Percentiles rank a stretch among this genome's conserved stretches.
Evolutionary conservation across 1,140 invertebrate species (phyloP).

Genomic region (Bicyclus anynana): DNA sequence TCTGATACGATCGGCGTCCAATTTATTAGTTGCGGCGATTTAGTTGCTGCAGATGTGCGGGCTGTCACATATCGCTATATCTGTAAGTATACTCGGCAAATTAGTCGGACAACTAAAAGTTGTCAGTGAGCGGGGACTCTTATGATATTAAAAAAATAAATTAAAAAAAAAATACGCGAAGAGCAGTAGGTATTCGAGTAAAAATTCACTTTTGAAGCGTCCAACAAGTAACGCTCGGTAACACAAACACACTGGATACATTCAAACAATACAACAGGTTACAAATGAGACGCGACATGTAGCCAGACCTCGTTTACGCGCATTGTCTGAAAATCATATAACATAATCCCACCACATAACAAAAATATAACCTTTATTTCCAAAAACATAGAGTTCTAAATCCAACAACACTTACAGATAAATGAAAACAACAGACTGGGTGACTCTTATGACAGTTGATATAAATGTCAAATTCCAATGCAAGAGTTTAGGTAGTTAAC

Average conservation of each 20-base stretch:
- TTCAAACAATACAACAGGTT: constrained; percentile 8
- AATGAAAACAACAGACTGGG: not conserved
- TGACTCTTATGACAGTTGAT: not conserved
- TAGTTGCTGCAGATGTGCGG: no score
- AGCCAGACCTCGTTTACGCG: not conserved
- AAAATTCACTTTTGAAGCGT: not conserved
- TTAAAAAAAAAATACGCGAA: not conserved
- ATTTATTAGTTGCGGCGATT: no score
- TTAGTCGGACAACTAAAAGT: no score
- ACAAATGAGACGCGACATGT: constrained; percentile 1
- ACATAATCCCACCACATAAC: not conserved
- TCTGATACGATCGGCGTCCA: no score
- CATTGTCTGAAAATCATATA: constrained; percentile 6
- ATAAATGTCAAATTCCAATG: not conserved
- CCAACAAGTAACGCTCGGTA: not conserved
- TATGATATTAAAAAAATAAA: no score
- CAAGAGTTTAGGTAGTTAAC: not conserved
- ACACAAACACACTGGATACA: constrained; percentile 1
- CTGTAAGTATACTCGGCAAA: no score
- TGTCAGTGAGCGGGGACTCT: no score
- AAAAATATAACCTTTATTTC: not conserved
- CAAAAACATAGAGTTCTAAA: not conserved
- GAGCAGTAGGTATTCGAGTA: not conserved
- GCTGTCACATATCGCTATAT: no score
- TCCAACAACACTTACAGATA: not conserved